Percentiles rank a stretch among this genome's conserved stretches.
Evolutionary conservation across 2,888 invertebrate genomes (phyloP).

Genomic region (Brachyptera risi): DNA sequence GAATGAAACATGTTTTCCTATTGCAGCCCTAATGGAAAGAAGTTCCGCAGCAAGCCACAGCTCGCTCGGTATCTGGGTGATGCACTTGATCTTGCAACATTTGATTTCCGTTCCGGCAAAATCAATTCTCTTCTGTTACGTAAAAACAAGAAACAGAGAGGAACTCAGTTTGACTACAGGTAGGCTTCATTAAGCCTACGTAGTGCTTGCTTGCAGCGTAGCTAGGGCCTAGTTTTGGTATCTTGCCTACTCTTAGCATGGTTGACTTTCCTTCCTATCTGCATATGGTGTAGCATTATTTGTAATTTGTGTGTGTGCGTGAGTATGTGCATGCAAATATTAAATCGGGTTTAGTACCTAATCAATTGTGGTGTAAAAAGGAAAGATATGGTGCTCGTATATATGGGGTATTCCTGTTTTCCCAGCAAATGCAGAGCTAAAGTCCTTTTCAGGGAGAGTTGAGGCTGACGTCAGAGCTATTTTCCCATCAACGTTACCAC

Average conservation of each 20-base stretch:
- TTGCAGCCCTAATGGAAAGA: slow-evolving; percentile 74
- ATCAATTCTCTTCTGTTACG: slow-evolving; percentile 65
- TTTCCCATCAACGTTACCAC: too few species aligned
- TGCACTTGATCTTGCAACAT: slow-evolving; percentile 71
- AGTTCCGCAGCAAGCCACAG: slow-evolving; percentile 78
- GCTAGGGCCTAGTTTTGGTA: slow-evolving; percentile 17
- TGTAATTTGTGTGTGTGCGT: too few species aligned
- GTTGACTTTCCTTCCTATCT: neutral
- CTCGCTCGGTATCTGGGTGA: slow-evolving; percentile 73
- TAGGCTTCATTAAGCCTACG: slow-evolving; percentile 41
- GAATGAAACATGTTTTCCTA: slow-evolving; percentile 31
- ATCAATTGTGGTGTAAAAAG: too few species aligned
- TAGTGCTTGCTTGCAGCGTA: slow-evolving; percentile 11
- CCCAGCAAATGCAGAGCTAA: too few species aligned
- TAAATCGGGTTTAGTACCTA: too few species aligned
- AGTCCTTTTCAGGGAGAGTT: too few species aligned
- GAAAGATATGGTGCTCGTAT: too few species aligned
- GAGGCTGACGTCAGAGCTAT: too few species aligned
- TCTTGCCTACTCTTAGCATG: slow-evolving; percentile 11
- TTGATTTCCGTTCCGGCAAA: slow-evolving; percentile 79
- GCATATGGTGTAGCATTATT: too few species aligned
- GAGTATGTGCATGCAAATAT: too few species aligned
- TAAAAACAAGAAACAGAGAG: slow-evolving; percentile 65
- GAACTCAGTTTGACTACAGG: slow-evolving; percentile 66
- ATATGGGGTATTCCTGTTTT: too few species aligned